phyloP scores from a whole-genome alignment of 2,113 vertebrate species.

The Istiophorus platypterus region DNA sequence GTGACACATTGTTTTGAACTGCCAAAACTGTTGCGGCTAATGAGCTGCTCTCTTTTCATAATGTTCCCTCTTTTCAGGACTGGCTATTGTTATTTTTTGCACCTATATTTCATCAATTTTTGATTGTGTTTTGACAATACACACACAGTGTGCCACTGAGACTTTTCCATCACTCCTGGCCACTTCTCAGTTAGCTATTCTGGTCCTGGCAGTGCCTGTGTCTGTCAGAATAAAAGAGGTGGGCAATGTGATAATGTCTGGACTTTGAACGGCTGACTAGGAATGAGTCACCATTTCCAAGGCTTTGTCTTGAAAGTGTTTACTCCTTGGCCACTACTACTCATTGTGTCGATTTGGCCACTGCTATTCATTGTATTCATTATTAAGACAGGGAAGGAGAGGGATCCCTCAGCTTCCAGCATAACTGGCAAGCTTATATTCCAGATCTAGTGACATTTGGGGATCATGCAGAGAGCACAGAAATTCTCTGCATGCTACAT shows the following conservation, averaged over 20 bases:
- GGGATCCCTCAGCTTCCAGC: slow-evolving; percentile 12
- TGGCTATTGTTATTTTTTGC: slow-evolving; percentile 45
- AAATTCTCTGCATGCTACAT: slow-evolving; percentile 40
- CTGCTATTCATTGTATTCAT: slow-evolving; percentile 21
- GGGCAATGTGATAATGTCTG: slow-evolving; percentile 63
- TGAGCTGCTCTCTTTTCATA: slow-evolving; percentile 63
- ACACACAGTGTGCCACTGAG: slow-evolving; percentile 49
- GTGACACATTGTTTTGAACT: slow-evolving; percentile 71
- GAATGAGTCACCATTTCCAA: slow-evolving; percentile 59
- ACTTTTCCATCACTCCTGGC: slow-evolving; percentile 60
- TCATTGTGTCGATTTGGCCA: slow-evolving; percentile 24
- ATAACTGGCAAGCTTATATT: slow-evolving; percentile 34
- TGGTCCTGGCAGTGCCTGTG: slow-evolving; percentile 41
- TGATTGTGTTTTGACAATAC: slow-evolving; percentile 58
- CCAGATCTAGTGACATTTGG: slow-evolving; percentile 48
- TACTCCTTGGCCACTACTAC: slow-evolving; percentile 16
- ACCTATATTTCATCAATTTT: slow-evolving; percentile 41
- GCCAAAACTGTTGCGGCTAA: slow-evolving; percentile 57
- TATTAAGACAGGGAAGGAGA: slow-evolving; percentile 48
- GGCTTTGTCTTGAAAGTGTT: slow-evolving; percentile 48
- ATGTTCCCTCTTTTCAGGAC: slow-evolving; percentile 44
- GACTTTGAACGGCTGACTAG: slow-evolving; percentile 51
- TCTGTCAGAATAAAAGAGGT: slow-evolving; percentile 69
- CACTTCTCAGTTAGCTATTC: slow-evolving; percentile 62
- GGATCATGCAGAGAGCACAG: slow-evolving; percentile 46